Percentiles rank a stretch among this genome's conserved stretches.
Conservation (phyloP, 2,113 vertebrate genomes). For the Hucho hucho region DNA sequence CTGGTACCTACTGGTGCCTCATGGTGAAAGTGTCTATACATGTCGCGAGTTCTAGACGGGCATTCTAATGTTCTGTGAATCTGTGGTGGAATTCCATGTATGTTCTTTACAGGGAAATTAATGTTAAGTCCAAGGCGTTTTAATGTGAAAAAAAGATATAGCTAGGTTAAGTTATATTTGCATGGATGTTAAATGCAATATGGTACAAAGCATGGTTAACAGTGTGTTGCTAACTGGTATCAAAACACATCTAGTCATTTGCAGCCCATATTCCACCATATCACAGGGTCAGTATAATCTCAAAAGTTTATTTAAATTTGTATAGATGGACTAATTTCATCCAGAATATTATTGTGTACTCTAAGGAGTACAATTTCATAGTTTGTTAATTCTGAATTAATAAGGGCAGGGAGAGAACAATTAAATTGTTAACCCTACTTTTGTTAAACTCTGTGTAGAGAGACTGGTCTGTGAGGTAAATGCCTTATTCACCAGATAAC, state of each 20-base stretch:
- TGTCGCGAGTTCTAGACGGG: neutral
- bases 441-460: too few species aligned
- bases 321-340: neutral
- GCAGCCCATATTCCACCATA: neutral
- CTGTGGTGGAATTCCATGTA: too few species aligned
- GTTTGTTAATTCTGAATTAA: too few species aligned
- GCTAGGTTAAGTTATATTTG: neutral
- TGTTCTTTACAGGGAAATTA: too few species aligned
- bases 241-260: neutral
- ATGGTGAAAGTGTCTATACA: neutral
- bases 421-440: neutral
- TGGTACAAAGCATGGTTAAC: slow-evolving; percentile 1
- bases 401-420: neutral
- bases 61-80: too few species aligned
- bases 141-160: neutral
- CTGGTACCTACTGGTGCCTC: slow-evolving; percentile 11
- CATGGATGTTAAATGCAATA: slow-evolving; percentile 6
- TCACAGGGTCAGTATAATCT: neutral
- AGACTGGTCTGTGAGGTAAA: too few species aligned
- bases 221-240: neutral
- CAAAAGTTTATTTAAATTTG: too few species aligned
- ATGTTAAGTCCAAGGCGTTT: neutral
- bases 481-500: too few species aligned
- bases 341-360: too few species aligned
- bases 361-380: neutral